Percentiles rank a stretch among this genome's conserved stretches.
These are phyloP conservation scores for Bettongia penicillata DNA, from an alignment of 2,113 vertebrate genomes.

Conservation along the genomic window DNA sequence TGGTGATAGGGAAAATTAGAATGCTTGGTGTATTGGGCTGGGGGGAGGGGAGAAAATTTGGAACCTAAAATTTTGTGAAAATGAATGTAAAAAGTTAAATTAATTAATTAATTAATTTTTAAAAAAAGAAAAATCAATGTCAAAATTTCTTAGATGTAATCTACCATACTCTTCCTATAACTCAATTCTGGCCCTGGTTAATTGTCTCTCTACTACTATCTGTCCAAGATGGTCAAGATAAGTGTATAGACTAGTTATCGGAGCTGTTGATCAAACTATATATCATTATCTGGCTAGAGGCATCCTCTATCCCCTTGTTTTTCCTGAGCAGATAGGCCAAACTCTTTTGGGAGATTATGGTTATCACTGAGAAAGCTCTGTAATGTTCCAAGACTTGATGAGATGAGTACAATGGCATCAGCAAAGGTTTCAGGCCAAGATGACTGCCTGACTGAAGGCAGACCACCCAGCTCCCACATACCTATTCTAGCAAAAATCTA, in stretches of 20 bases:
- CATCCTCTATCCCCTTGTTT: not conserved
- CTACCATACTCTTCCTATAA: not conserved
- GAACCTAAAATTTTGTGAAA: too few species aligned
- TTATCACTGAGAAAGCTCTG: not conserved
- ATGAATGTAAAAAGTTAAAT: too few species aligned
- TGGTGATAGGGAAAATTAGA: too few species aligned
- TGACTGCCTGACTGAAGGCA: not conserved
- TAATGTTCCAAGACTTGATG: not conserved
- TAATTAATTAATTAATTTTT: too few species aligned
- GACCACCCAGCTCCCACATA: not conserved
- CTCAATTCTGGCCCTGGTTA: not conserved
- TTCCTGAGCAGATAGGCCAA: not conserved
- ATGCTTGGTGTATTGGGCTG: too few species aligned
- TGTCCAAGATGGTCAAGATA: not conserved
- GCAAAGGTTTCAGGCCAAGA: not conserved
- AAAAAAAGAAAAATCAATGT: not conserved
- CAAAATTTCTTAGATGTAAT: not conserved
- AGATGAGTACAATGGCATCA: not conserved
- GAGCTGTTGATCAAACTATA: not conserved
- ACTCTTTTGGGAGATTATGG: not conserved
- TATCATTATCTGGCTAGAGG: not conserved
- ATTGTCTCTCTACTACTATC: not conserved
- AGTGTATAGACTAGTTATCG: not conserved
- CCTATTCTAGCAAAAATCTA: not conserved
- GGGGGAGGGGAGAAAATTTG: too few species aligned